These are phyloP conservation scores for Cyprinodon tularosa DNA, from an alignment of 2,113 vertebrate genomes.

Conservation along the genomic window DNA sequence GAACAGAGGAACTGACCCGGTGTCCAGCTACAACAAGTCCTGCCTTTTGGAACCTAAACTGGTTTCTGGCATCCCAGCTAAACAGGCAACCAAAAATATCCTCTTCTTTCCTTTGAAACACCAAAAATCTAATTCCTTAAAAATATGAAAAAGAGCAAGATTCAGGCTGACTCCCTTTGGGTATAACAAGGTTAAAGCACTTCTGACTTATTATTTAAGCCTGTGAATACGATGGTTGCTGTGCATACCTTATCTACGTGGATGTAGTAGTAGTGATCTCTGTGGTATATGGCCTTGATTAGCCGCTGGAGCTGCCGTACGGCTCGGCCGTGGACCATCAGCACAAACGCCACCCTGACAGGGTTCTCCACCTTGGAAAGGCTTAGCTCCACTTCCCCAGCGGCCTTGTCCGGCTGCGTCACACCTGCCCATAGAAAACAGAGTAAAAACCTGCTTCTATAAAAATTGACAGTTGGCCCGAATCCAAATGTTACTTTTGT, in stretches of 20 bases:
- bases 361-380: slow-evolving; percentile 81
- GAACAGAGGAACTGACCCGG: slow-evolving; percentile 29
- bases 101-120: slow-evolving; percentile 36
- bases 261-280: slow-evolving; percentile 95
- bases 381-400: slow-evolving; percentile 82
- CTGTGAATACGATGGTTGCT: not conserved
- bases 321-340: slow-evolving; percentile 94
- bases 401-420: slow-evolving; percentile 83
- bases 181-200: slow-evolving; percentile 33
- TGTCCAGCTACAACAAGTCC: slow-evolving; percentile 43
- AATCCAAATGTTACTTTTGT: too few species aligned
- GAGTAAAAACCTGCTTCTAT: not conserved
- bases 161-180: slow-evolving; percentile 63
- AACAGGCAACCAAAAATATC: slow-evolving; percentile 24
- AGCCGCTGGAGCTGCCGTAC: slow-evolving; percentile 93
- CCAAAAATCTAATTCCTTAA: slow-evolving; percentile 54
- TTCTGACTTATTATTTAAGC: slow-evolving; percentile 25
- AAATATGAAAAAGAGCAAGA: slow-evolving; percentile 59
- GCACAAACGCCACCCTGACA: slow-evolving; percentile 89
- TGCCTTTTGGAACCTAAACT: slow-evolving; percentile 13
- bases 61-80: slow-evolving; percentile 1
- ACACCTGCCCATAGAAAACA: slow-evolving; percentile 74
- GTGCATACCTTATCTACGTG: slow-evolving; percentile 92
- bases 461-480: too few species aligned
- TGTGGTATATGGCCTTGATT: slow-evolving; percentile 95